Conservation (phyloP, 2,888 invertebrate genomes). For the Conomelus anceps region DNA sequence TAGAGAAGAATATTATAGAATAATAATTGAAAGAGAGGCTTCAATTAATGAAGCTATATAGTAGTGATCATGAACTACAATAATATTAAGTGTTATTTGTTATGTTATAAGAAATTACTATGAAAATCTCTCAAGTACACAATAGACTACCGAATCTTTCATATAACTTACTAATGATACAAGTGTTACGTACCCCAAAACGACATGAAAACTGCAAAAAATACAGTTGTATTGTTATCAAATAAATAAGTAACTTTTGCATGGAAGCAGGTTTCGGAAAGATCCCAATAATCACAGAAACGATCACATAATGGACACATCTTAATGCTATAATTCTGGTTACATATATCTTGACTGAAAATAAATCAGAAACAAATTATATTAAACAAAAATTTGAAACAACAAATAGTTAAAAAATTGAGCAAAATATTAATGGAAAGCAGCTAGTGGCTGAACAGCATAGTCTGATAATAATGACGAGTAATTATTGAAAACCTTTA, state of each 20-base stretch:
- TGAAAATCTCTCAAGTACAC: too few relatives aligned
- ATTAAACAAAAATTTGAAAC: not conserved
- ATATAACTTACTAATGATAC: too few relatives aligned
- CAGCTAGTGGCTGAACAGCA: too few relatives aligned
- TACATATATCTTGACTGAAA: conserved; percentile 47
- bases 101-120: too few relatives aligned
- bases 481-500: too few relatives aligned
- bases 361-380: conserved; percentile 26
- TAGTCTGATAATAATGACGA: too few relatives aligned
- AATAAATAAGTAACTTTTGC: conserved; percentile 47
- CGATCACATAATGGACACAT: conserved; percentile 53
- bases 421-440: not conserved
- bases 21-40: too few relatives aligned
- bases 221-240: conserved; percentile 52
- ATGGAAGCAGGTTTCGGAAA: conserved; percentile 49
- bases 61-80: too few relatives aligned
- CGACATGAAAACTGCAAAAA: conserved; percentile 49
- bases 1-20: too few relatives aligned
- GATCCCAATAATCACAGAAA: conserved; percentile 53
- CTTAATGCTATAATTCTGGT: conserved; percentile 42
- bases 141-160: too few relatives aligned
- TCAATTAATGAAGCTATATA: too few relatives aligned
- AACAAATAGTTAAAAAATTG: not conserved
- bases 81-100: too few relatives aligned
- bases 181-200: conserved; percentile 47